Base-by-base conservation (phyloP, 2,113 vertebrate species). In the Semicossyphus pulcher region DNA sequence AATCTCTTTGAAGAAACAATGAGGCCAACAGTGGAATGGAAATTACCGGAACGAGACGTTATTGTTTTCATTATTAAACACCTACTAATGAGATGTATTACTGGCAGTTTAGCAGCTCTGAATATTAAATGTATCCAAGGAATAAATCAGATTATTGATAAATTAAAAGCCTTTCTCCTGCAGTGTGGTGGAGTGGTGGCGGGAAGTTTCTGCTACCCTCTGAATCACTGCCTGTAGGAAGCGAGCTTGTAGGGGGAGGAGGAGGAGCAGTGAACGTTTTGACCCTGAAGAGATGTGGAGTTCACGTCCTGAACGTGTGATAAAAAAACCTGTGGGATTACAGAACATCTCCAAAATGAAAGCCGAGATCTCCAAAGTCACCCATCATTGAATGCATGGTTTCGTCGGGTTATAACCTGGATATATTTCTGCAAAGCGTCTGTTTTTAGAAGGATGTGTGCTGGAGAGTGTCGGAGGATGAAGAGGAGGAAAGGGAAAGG, bases 161-260 rank as follows among this genome's bases (percentile, higher is more conserved):
- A 21, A 61, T 26, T 10, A n/a, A n/a, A 39, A 51, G 12, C 5
- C 15, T 58, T 11, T 63, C 39, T 61, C 16, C 14, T 16, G 39
- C 21, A 15, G 32, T 2, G 60, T 20, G 63, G 21, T 62, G 63
- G 51, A 59, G 54, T 11, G 41, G n/a, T 49, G 66, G 39, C 3
- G 0, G 52, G 74, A 80, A 18, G 45, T 61, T 78, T 44, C 61
- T 63, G 29, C 41, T 36, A 68, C 48, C 64, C 70, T 72, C 72
- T 87, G 87, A 87, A 60, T 87, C 80, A 86, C 51, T 1, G 56
- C 51, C 61, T 42, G 78, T 76, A 69, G 76, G 84, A 78, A 59
- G 84, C 77, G 48, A 21, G 58, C 53, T n/a, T 65, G 34, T 32
- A 20, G 81, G 57, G 8, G 81, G 78, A 69, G 78, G 81, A 80